Conservation (phyloP, 2,797 vertebrate species). For the Galaxias olidus region DNA sequence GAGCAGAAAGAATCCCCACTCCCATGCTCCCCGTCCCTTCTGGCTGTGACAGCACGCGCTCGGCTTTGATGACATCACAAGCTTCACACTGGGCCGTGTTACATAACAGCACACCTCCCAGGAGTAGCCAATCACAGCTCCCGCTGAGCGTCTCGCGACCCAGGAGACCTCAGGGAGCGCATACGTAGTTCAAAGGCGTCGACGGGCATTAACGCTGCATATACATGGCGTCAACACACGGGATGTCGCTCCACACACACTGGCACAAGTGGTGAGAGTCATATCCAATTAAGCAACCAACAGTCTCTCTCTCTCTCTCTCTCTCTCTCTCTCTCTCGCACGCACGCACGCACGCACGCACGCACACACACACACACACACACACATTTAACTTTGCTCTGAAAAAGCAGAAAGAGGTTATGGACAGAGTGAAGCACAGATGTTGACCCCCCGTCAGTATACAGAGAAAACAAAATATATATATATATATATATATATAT, state of each 20-base stretch:
- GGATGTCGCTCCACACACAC: slow-evolving; percentile 3
- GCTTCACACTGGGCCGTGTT: slow-evolving; percentile 18
- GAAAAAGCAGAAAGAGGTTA: too few species aligned
- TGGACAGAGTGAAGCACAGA: too few species aligned
- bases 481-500: neutral
- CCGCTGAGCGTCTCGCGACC: neutral
- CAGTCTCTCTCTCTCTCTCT: neutral
- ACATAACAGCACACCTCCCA: slow-evolving; percentile 30
- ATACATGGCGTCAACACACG: slow-evolving; percentile 2
- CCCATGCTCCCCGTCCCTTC: slow-evolving; percentile 19
- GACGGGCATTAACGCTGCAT: neutral
- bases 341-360: neutral
- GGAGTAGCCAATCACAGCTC: slow-evolving; percentile 17
- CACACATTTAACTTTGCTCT: too few species aligned
- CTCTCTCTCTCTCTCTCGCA: neutral
- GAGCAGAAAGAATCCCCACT: slow-evolving; percentile 37
- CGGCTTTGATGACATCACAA: slow-evolving; percentile 40
- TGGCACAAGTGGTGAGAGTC: slow-evolving; percentile 4
- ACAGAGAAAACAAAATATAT: too few species aligned
- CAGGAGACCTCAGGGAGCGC: neutral
- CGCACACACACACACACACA: too few species aligned
- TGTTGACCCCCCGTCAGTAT: too few species aligned
- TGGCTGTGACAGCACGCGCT: slow-evolving; percentile 32
- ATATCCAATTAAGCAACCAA: neutral
- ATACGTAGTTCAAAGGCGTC: neutral